Evolutionary conservation across 2,113 vertebrate genomes (phyloP), one percentile per base, ranked within the genome.

Genomic region (Phalacrocorax brasilianus): DNA sequence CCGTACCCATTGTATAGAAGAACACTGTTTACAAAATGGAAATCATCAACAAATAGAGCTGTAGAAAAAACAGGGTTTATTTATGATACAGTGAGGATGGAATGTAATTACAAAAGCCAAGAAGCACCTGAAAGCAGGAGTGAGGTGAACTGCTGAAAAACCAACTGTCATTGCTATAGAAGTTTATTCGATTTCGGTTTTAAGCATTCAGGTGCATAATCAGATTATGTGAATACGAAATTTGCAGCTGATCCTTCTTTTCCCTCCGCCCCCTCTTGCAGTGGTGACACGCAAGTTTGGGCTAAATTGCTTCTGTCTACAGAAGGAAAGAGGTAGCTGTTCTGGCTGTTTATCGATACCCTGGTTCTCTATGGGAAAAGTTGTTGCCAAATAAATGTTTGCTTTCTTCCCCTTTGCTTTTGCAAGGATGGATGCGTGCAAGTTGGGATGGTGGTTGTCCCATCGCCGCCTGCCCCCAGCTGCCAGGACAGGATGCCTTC

Each of bases 41-140:
- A 94, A 77, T 53, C 28, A 91, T 66, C 49, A 87, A 18, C 42
- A 82, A 70, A 58, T 66, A 74, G 44, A 92, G 28, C 55, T 80
- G 50, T 97, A 96, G 81, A 96, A 97, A 97, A 89, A 88, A 0
- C 16, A 80, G 44, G 30, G 38, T 97, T 97, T 96, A 97, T 97
- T 97, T 95, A 91, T 79, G 87, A 77, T 83, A 95, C 84, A 85
- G 91, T 33, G 78, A 93, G 23, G 32, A 83, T 88, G 94, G 96
- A 97, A 93, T 91, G 81, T 93, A 92, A 91, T 88, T 95, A 88
- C 63, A 85, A 70, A 95, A 92, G 86, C 84, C 84, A 93, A 85
- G 56, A 93, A 89, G 78, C 87, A 85, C 63, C 93, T 28, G 40
- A 79, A 91, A 91, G 91, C 62, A 85, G 55, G 70, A 89, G 55